Conservation (phyloP, 2,797 vertebrate species). For the Semaprochilodus insignis region DNA sequence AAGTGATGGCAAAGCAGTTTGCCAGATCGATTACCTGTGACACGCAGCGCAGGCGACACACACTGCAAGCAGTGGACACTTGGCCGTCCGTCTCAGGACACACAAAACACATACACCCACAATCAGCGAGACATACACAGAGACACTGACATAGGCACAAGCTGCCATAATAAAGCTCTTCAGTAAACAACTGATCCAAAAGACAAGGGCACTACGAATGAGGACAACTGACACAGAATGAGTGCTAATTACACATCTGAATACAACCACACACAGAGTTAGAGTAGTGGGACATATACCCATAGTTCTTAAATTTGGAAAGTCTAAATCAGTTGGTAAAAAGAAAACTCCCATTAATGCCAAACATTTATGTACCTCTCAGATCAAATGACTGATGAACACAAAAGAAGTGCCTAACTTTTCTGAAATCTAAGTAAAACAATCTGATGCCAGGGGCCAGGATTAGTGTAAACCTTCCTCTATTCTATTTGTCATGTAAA, state of each 20-base stretch:
- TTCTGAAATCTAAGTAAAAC: no score
- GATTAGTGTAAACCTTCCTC: neutral
- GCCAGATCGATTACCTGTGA: constrained; percentile 65
- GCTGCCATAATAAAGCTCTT: constrained; percentile 61
- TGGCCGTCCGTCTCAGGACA: constrained; percentile 75
- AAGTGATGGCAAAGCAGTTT: constrained; percentile 15
- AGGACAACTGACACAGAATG: constrained; percentile 18
- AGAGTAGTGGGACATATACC: neutral
- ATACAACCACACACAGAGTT: neutral
- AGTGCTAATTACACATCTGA: neutral
- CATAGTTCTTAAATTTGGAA: neutral
- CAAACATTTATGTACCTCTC: neutral
- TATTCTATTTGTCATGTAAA: constrained; percentile 15
- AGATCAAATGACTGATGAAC: neutral
- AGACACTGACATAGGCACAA: constrained; percentile 61
- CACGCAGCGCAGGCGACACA: constrained; percentile 74
- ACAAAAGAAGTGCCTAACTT: neutral
- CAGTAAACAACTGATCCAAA: constrained; percentile 34
- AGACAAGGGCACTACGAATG: neutral
- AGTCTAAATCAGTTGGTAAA: no score
- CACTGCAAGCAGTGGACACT: constrained; percentile 78
- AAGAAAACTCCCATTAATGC: neutral
- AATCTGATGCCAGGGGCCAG: neutral
- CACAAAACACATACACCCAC: constrained; percentile 56
- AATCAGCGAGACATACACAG: constrained; percentile 42